phyloP scores from a whole-genome alignment of 1,140 invertebrate genomes.

The Charaxes varanes region DNA sequence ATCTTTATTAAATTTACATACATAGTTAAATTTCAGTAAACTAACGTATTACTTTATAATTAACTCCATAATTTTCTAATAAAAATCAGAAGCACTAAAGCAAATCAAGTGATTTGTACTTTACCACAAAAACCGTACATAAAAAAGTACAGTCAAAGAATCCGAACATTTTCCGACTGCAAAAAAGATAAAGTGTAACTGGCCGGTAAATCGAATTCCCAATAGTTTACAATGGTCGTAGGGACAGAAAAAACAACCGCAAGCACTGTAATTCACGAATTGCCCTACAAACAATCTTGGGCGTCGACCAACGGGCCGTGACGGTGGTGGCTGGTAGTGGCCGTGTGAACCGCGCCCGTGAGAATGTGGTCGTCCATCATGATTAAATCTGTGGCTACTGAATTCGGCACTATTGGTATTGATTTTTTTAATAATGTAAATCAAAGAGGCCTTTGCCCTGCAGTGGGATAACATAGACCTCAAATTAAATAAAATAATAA shows the following conservation, averaged over 20 bases:
- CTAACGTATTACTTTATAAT: no score
- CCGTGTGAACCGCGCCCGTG: constrained; percentile 51
- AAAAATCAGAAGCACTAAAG: no score
- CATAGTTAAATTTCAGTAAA: no score
- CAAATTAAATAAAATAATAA: no score
- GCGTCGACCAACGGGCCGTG: constrained; percentile 44
- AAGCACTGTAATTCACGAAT: constrained; percentile 29
- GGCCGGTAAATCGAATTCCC: constrained; percentile 29
- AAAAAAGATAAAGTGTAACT: constrained; percentile 22
- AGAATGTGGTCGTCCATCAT: constrained; percentile 44
- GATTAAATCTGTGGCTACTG: constrained; percentile 11
- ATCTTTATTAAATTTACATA: no score
- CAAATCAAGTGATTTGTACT: not conserved
- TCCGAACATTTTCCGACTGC: constrained; percentile 4
- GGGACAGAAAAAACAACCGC: constrained; percentile 22
- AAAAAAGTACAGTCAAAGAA: no score
- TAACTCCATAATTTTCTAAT: no score
- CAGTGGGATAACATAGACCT: no score
- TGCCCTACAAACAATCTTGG: constrained; percentile 28
- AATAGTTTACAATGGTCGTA: constrained; percentile 12
- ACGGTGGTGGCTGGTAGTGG: constrained; percentile 38
- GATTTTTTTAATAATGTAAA: constrained; percentile 1
- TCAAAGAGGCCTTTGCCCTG: no score
- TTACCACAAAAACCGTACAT: constrained; percentile 8
- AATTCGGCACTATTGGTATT: constrained; percentile 1